Base-by-base conservation (phyloP, 1,140 invertebrate species). In the Andricus grossulariae region DNA sequence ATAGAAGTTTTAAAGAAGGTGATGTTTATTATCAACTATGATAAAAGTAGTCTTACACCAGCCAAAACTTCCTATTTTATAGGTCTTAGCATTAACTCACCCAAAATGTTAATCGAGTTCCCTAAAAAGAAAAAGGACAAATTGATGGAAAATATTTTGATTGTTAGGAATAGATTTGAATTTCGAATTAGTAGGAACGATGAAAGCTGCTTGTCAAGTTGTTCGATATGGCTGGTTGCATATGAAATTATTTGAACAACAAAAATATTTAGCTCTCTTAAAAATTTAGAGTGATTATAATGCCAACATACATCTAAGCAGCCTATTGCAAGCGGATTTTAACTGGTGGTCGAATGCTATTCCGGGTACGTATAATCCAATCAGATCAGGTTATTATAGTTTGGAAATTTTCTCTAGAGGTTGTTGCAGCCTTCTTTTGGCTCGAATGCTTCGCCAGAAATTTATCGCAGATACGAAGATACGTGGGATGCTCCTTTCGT, bases 401-500 rank as follows among this genome's bases (percentile, higher is more conserved):
- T 21, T 80, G 45, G 80, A 80, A 75, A 82, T 84, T 73, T 85
- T 83, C 76, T 13, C 18, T 57, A 12, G 54, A 57, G 21, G 11
- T 3, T 25, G 25, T 25, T 25, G 3, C 25, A 25, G 25, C 25
- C 25, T 25, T 25, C 25, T 25, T 25, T 25, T 1, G 25, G 1
- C 25, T 25, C 25, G 3, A 25, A 25, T 25, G 25, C 25, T 25
- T 25, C 1, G 25, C 25, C 25, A 25, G 25, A 25, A 2, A 2
- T 25, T 25, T 25, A 25, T 25, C 25, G 25, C 25, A 25, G 25
- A 25, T 25, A 25, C 25, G 25, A 25, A 25, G 25, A 25, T 25
- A 25, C 1, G 25, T 25, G 25, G 25, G 25, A 3, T 3, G 25
- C 3, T 25, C 3, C n/a, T 25, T 25, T 3, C 25, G 25, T 25